Evolutionary conservation across 2,797 vertebrate species (phyloP).

Genomic region (Falco columbarius): DNA sequence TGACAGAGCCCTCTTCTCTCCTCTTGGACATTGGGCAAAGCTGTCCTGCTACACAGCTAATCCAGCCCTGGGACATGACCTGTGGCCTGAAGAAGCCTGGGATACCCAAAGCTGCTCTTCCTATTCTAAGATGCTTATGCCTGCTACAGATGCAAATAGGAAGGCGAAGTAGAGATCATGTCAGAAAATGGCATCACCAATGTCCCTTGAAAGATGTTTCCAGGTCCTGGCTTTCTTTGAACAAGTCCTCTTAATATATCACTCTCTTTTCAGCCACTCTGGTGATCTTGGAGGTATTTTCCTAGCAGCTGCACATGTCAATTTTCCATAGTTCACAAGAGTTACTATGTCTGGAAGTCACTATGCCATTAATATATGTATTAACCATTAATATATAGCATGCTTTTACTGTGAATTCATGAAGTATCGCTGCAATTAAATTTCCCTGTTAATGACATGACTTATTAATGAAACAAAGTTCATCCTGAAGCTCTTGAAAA

Average conservation of each 20-base stretch:
- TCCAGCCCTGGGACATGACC: not conserved
- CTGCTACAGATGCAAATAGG: not conserved
- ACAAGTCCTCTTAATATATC: not conserved
- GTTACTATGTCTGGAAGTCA: constrained; percentile 28
- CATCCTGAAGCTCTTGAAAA: constrained; percentile 15
- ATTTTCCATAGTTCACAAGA: not conserved
- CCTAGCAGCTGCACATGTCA: not conserved
- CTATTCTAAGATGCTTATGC: not conserved
- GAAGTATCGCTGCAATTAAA: constrained; percentile 31
- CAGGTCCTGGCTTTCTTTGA: not conserved
- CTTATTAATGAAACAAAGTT: constrained; percentile 64
- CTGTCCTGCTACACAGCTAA: not conserved
- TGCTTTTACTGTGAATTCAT: constrained; percentile 45
- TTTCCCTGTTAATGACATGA: constrained; percentile 44
- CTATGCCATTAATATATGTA: constrained; percentile 7
- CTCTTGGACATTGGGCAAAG: not conserved
- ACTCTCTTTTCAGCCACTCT: not conserved
- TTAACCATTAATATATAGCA: not conserved
- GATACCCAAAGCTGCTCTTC: not conserved
- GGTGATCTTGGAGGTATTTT: constrained; percentile 13
- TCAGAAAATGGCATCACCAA: not conserved
- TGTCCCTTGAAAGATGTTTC: not conserved
- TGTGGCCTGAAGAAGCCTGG: not conserved
- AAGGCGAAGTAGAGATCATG: not conserved
- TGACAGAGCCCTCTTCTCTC: not conserved